Evolutionary conservation across 2,888 invertebrate species (phyloP), one percentile per base, ranked within the genome.

Genomic region (Perizoma flavofasciatum): DNA sequence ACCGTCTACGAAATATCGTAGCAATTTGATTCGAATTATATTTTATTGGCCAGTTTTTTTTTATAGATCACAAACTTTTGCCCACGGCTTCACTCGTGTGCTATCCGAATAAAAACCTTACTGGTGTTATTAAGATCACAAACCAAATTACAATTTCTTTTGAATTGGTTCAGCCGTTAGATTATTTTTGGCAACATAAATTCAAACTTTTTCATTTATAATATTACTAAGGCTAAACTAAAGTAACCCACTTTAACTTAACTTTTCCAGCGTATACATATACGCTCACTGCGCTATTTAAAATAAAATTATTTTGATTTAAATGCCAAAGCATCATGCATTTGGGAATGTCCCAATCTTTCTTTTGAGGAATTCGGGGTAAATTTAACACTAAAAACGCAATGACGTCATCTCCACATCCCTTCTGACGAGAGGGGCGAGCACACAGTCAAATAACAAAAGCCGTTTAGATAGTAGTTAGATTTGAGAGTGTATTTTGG

Each of bases 331-430:
- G 43, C 7, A 43, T 47, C 10, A 49, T 65, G 66, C 55, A 50
- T 41, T 53, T 48, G 63, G 74, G 73, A 69, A 70, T 67, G 37
- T 56, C 63, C 71, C 57, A 57, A 41, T 58, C 44, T 33, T 55
- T 52, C 43, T 50, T 70, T 65, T 63, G 46, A 43, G 56, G 70
- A 73, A 71, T 70, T 67, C 61, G 61, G 64, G 65, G 67, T 65
- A 66, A 69, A 70, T 55, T 48, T 54, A 61, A 55, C 64, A 61
- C 48, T 58, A 48, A 55, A 53, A 59, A 45, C 51, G 37, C 43
- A 58, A 67, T 75, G 71, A 75, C 71, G 73, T 73, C 73, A 73
- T 67, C 50, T 7, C 45, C 22, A 32, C 55, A 67, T 67, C 62
- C 59, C 63, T 63, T 59, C 46, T 43, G 34, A 40, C 46, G 50